phyloP scores from a whole-genome alignment of 2,888 invertebrate genomes.

The Cephalotes varians region DNA sequence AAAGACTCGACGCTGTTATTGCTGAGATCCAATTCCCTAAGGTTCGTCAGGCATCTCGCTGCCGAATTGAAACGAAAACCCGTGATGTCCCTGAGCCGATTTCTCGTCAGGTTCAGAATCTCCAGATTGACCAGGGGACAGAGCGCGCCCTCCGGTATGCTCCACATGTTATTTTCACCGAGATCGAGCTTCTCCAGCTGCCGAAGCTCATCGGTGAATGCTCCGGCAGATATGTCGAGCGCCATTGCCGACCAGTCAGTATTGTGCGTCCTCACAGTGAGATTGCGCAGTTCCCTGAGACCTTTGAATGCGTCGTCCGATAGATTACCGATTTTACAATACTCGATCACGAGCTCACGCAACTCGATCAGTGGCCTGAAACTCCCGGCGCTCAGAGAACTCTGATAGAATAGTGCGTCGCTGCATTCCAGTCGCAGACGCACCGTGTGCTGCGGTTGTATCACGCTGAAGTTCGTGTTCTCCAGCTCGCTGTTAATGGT shows the following conservation, averaged over 20 bases:
- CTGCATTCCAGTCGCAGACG: constrained; percentile 92
- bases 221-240: constrained; percentile 91
- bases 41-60: constrained; percentile 90
- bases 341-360: constrained; percentile 92
- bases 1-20: constrained; percentile 92
- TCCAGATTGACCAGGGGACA: constrained; percentile 92
- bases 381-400: constrained; percentile 92
- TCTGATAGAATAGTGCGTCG: constrained; percentile 93
- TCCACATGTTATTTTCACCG: constrained; percentile 93
- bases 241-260: constrained; percentile 94
- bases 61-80: constrained; percentile 90
- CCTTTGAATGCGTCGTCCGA: constrained; percentile 94
- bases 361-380: constrained; percentile 92
- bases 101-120: constrained; percentile 92
- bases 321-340: constrained; percentile 93
- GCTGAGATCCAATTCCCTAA: constrained; percentile 91
- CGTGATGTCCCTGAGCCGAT: constrained; percentile 91
- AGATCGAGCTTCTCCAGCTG: constrained; percentile 91
- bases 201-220: constrained; percentile 91
- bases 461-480: constrained; percentile 93
- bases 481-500: constrained; percentile 94
- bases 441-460: constrained; percentile 93
- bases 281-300: constrained; percentile 91
- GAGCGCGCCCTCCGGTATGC: constrained; percentile 91
- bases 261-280: constrained; percentile 94